Evolutionary conservation across 2,113 vertebrate species (phyloP), one percentile per base, ranked within the genome.

Genomic region (Eulemur rufifrons): DNA sequence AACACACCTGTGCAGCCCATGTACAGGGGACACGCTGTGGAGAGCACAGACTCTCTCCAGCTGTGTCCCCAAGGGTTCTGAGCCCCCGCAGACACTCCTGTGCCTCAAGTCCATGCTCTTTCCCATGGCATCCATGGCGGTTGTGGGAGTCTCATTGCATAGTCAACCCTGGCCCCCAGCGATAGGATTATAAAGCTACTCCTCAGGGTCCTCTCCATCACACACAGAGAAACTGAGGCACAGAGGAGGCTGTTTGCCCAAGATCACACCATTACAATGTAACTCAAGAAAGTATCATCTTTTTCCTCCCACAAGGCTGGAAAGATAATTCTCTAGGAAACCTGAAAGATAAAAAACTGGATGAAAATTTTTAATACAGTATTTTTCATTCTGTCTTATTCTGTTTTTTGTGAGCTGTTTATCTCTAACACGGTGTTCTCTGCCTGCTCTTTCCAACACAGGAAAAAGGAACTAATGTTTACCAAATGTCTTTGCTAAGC

Each of bases 201-300:
- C 8, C 12, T 20, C 71, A 56, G 47, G 23, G n/a, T 39, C 21
- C 0, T 39, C 69, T 39, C 86, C 34, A 50, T 32, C 17, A 18
- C 69, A 37, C 32, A 39, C 54, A 61, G 71, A 87, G 86, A 87
- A 95, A 95, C 61, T n/a, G 54, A 91, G 94, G 68, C 80, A 74
- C 37, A 20, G 68, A 80, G 39, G 52, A 69, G 23, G 34, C 78
- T 59, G 5, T 50, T 37, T 27, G 23, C 39, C 50, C 54, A 45
- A 66, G 83, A 91, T n/a, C 69, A 66, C 29, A 66, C 25, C 27
- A 12, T 71, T 23, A 27, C 14, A 77, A 4, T 66, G 61, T 47
- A 71, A 74, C 59, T 76, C 39, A 90, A 45, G 37, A 81, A 71
- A 82, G 69, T 6, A 13, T 42, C 42, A 17, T 32, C 21, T 23